Evolutionary conservation across 53 echinoderm and acorn worm genomes (phyloP).

Genomic region (Holothuria scabra): DNA sequence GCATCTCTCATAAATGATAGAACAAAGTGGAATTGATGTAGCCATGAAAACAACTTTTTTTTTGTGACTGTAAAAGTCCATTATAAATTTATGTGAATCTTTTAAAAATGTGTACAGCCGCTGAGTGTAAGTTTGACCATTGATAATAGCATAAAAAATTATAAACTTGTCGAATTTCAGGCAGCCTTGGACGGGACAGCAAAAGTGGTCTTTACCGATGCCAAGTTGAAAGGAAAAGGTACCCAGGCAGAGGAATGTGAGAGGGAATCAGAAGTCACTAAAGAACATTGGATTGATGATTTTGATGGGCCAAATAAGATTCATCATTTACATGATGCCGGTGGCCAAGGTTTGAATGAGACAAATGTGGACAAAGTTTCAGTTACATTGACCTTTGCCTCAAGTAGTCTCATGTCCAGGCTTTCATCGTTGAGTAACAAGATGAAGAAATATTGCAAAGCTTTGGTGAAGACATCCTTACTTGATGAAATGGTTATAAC

Average conservation of each 20-base stretch:
- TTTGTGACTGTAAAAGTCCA: too few relatives aligned
- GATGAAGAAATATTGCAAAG: conserved; percentile 80
- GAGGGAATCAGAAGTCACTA: background rate
- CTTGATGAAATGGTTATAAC: conserved; percentile 50
- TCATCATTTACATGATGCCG: background rate
- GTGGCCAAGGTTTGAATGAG: too few relatives aligned
- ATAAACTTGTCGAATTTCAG: conserved; percentile 16
- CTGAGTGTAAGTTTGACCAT: too few relatives aligned
- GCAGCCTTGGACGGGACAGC: conserved; percentile 56
- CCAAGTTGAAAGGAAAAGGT: conserved; percentile 36
- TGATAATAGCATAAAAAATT: too few relatives aligned
- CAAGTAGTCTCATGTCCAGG: conserved; percentile 40
- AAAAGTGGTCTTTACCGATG: conserved; percentile 71
- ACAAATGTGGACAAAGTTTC: background rate
- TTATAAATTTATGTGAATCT: too few relatives aligned
- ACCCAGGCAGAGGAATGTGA: conserved; percentile 56
- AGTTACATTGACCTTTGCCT: background rate
- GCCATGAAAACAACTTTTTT: too few relatives aligned
- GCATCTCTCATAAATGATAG: too few relatives aligned
- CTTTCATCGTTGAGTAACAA: conserved; percentile 50
- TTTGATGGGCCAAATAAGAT: conserved; percentile 12
- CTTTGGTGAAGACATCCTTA: conserved; percentile 60
- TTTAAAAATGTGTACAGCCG: too few relatives aligned
- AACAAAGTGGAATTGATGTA: too few relatives aligned
- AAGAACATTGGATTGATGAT: conserved; percentile 3